These are phyloP conservation scores for Larimichthys crocea DNA, from an alignment of 2,113 vertebrate species.

Conservation along the genomic window DNA sequence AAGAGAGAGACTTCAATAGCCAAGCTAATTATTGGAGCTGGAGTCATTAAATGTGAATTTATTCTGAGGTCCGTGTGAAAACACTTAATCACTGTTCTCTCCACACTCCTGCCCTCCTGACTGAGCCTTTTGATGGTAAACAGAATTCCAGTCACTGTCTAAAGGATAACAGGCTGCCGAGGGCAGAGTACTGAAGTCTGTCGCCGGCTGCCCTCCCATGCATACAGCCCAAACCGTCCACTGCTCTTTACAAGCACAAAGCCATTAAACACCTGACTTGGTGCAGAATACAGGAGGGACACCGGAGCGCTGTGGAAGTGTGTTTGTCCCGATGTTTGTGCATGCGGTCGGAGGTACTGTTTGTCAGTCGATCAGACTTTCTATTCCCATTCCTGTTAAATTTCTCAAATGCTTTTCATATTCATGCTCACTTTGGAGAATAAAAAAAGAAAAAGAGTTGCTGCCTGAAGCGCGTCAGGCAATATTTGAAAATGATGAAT, in stretches of 20 bases:
- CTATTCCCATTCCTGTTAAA: constrained; percentile 41
- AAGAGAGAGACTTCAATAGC: neutral
- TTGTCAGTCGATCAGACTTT: constrained; percentile 41
- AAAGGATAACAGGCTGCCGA: constrained; percentile 28
- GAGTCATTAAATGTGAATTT: constrained; percentile 33
- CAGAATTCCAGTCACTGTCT: constrained; percentile 36
- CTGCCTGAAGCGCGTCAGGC: constrained; percentile 12
- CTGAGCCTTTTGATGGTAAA: constrained; percentile 29
- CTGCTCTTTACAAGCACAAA: neutral
- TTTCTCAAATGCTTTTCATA: constrained; percentile 28
- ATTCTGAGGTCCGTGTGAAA: constrained; percentile 5
- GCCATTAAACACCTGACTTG: constrained; percentile 48
- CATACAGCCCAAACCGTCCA: constrained; percentile 29
- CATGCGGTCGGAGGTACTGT: neutral
- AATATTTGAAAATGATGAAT: constrained; percentile 40
- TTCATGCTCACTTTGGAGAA: constrained; percentile 17
- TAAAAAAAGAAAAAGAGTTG: neutral
- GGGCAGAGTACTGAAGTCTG: constrained; percentile 37
- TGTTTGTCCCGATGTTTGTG: constrained; percentile 28
- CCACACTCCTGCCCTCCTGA: neutral
- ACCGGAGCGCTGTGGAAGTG: neutral
- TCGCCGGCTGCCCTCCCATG: constrained; percentile 8
- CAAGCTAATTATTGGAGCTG: neutral
- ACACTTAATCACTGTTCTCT: constrained; percentile 17
- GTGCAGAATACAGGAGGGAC: neutral